A percentile compares a stretch with the other conserved stretches of the same genome.
Conservation (phyloP, 2,888 invertebrate species). For the Nysson spinosus region DNA sequence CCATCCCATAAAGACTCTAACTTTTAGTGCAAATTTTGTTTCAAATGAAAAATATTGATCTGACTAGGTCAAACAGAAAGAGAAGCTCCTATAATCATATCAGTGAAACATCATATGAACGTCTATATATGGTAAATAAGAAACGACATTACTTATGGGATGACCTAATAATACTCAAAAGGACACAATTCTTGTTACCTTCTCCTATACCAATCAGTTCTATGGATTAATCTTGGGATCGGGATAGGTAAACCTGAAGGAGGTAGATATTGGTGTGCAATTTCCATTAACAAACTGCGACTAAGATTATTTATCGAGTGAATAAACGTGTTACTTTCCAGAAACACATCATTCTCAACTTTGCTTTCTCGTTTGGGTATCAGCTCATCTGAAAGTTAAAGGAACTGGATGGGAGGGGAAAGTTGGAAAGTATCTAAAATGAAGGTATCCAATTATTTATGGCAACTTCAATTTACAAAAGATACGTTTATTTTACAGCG, state of each 20-base stretch:
- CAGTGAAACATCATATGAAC: too few species aligned
- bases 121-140: too few species aligned
- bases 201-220: slow-evolving; percentile 51
- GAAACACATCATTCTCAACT: slow-evolving; percentile 25
- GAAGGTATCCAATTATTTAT: neutral
- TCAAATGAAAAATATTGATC: too few species aligned
- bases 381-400: slow-evolving; percentile 55
- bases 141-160: too few species aligned
- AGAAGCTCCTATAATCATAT: too few species aligned
- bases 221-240: slow-evolving; percentile 58
- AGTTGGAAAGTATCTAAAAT: neutral
- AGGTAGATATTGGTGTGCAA: slow-evolving; percentile 70
- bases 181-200: slow-evolving; percentile 29
- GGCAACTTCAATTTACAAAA: slow-evolving; percentile 1
- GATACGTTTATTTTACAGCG: slow-evolving; percentile 18
- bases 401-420: slow-evolving; percentile 29
- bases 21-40: too few species aligned
- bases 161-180: neutral
- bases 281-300: slow-evolving; percentile 66
- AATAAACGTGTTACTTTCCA: slow-evolving; percentile 20
- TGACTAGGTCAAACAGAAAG: too few species aligned
- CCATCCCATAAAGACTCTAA: too few species aligned
- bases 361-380: slow-evolving; percentile 42
- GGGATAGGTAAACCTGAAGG: slow-evolving; percentile 68
- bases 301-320: slow-evolving; percentile 63